Percentiles rank a stretch among this genome's conserved stretches.
Conservation (phyloP, 1,140 invertebrate genomes). For the Matsumurasca onukii region DNA sequence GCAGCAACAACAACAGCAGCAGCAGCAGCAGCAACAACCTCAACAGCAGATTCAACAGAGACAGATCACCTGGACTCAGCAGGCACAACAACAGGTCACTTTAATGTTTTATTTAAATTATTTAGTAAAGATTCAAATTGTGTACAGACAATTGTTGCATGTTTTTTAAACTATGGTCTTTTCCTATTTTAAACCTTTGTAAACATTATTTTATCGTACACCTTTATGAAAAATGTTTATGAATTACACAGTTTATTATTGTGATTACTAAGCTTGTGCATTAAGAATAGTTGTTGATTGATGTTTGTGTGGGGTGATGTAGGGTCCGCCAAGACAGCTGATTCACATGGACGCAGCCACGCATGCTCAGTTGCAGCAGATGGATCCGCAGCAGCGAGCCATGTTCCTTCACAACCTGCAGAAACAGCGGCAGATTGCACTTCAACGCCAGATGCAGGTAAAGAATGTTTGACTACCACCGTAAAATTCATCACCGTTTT, state of each 20-base stretch:
- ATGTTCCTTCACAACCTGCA: slow-evolving; percentile 76
- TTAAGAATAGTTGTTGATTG: too few relatives aligned
- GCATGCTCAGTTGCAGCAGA: slow-evolving; percentile 77
- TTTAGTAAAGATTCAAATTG: too few relatives aligned
- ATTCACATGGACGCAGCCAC: slow-evolving; percentile 78
- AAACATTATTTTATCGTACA: too few relatives aligned
- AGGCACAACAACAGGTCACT: slow-evolving; percentile 42
- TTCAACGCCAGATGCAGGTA: slow-evolving; percentile 53
- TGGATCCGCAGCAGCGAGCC: slow-evolving; percentile 74
- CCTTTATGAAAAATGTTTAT: too few relatives aligned
- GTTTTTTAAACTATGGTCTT: too few relatives aligned
- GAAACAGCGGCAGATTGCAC: slow-evolving; percentile 60
- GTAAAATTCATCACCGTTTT: too few relatives aligned
- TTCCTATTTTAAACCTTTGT: too few relatives aligned
- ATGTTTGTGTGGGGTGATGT: too few relatives aligned
- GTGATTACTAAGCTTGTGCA: too few relatives aligned
- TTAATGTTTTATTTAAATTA: slow-evolving; percentile 24
- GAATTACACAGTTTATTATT: too few relatives aligned
- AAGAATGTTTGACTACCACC: not conserved
- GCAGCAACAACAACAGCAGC: slow-evolving; percentile 37
- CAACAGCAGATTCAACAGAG: slow-evolving; percentile 40
- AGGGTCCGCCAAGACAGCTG: slow-evolving; percentile 57
- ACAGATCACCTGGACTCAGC: slow-evolving; percentile 45
- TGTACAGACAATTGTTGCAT: too few relatives aligned
- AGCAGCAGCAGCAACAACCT: slow-evolving; percentile 37